Conservation (phyloP, 2,113 vertebrate genomes). For the Toxotes chatareus region DNA sequence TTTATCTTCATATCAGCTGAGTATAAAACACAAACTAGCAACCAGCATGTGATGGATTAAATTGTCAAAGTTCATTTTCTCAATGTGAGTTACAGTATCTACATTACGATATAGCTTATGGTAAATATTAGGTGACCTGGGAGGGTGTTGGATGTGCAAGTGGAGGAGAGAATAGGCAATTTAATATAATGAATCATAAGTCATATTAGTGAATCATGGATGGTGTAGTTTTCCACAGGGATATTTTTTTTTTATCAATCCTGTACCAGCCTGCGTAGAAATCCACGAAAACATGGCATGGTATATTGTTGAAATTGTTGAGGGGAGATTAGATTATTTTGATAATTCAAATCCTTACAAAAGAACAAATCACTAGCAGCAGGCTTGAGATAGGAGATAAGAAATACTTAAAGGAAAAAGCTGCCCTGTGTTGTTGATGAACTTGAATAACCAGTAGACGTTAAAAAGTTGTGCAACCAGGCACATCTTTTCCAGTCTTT, state of each 20-base stretch:
- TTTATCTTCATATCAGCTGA: no score
- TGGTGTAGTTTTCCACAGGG: constrained; percentile 23
- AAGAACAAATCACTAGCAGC: background rate
- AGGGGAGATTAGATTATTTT: constrained; percentile 41
- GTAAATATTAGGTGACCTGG: background rate
- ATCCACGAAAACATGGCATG: background rate
- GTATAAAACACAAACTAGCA: no score
- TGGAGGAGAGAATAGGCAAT: background rate
- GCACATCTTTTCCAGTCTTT: background rate
- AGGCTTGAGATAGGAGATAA: constrained; percentile 25
- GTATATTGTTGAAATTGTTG: background rate
- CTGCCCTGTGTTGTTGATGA: background rate
- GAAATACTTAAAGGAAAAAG: background rate
- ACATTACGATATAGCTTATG: background rate
- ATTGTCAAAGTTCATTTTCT: constrained; percentile 23
- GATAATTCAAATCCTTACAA: constrained; percentile 13
- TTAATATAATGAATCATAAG: constrained; percentile 24
- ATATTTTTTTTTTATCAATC: constrained; percentile 11
- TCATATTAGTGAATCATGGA: constrained; percentile 20
- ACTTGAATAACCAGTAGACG: constrained; percentile 1
- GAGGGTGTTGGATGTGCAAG: background rate
- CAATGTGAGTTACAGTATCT: background rate
- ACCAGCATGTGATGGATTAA: background rate
- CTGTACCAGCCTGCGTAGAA: background rate
- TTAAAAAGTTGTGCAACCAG: background rate